phyloP scores from a whole-genome alignment of 2,113 vertebrate genomes.

The Daphoenositta chrysoptera region DNA sequence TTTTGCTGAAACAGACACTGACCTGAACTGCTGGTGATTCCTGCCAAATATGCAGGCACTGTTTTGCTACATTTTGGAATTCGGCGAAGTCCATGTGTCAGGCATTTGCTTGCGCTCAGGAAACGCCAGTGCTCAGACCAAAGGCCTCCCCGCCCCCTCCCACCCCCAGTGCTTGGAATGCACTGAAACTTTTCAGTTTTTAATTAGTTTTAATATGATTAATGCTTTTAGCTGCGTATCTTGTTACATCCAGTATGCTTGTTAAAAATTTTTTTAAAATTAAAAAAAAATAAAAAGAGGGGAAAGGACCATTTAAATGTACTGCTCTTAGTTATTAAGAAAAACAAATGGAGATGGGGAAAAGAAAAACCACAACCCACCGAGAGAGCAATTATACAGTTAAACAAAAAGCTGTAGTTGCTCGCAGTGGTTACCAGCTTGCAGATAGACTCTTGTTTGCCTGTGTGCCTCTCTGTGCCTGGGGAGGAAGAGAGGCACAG shows the following conservation, averaged over 20 bases:
- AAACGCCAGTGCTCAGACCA: conserved; percentile 68
- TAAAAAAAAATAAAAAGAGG: too few species aligned
- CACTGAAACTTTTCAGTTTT: conserved; percentile 66
- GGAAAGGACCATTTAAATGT: background rate
- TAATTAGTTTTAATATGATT: conserved; percentile 72
- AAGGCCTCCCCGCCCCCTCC: conserved; percentile 41
- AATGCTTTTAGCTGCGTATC: conserved; percentile 55
- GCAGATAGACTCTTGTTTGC: conserved; percentile 54
- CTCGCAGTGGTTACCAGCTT: conserved; percentile 20
- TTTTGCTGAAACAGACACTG: conserved; percentile 71
- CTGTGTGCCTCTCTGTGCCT: background rate
- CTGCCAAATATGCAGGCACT: conserved; percentile 77
- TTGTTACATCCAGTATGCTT: conserved; percentile 52
- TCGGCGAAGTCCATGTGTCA: conserved; percentile 71
- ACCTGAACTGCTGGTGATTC: conserved; percentile 71
- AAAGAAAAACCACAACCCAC: conserved; percentile 8
- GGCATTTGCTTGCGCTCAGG: conserved; percentile 72
- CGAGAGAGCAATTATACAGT: conserved; percentile 59
- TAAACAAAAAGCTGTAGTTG: conserved; percentile 65
- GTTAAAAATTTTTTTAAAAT: background rate
- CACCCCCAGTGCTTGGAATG: conserved; percentile 51
- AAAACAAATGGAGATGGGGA: conserved; percentile 59
- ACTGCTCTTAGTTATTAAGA: conserved; percentile 53
- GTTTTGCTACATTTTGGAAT: conserved; percentile 79
- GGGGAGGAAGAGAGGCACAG: background rate